Evolutionary conservation across 2,888 invertebrate species (phyloP), one percentile per base, ranked within the genome.

Genomic region (Drosophila tripunctata): DNA sequence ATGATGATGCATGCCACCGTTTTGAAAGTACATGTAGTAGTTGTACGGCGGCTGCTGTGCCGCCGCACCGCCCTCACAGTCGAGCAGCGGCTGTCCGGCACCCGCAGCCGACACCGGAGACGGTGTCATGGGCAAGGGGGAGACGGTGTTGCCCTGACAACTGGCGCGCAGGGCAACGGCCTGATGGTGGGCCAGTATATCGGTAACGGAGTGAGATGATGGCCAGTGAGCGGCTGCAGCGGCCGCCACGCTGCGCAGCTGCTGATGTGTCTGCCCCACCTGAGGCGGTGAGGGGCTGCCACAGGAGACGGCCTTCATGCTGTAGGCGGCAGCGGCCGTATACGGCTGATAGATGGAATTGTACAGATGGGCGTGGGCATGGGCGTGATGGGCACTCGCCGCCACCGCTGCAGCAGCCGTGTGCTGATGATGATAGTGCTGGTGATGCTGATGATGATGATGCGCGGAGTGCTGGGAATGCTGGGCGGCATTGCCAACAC

Each of bases 301-400:
- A 43, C 91, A 91, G 27, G 91, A 87, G 6, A 90, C 89, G 24
- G 91, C 87, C 71, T 90, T 89, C 89, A 91, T 90, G 68, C 91
- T 90, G 69, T 92, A 93, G 0, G 87, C 83, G 1, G 86, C 86
- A 2, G 89, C 81, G 21, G 83, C 88, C 6, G 91, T 92, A 71
- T 93, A 93, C 54, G 92, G 91, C 69, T 93, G 92, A 85, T 93
- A 94, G 66, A 93, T 92, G 60, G 93, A 91, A 88, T 93, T 93
- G 82, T 93, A 93, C 44, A 93, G 90, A 75, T 92, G 91, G 19
- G 92, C 79, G 22, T 80, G 80, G 56, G 80, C 90, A 80, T 79
- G 79, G 61, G 79, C 90, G 80, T 92, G 82, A 36, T 86, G 87
- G 4, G 81, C 87, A 61, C 86, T 82, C 22, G 85, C 87, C 31